Base-by-base conservation (phyloP, 92 coral and sea anemone genomes). In the Zoanthus sociatus region DNA sequence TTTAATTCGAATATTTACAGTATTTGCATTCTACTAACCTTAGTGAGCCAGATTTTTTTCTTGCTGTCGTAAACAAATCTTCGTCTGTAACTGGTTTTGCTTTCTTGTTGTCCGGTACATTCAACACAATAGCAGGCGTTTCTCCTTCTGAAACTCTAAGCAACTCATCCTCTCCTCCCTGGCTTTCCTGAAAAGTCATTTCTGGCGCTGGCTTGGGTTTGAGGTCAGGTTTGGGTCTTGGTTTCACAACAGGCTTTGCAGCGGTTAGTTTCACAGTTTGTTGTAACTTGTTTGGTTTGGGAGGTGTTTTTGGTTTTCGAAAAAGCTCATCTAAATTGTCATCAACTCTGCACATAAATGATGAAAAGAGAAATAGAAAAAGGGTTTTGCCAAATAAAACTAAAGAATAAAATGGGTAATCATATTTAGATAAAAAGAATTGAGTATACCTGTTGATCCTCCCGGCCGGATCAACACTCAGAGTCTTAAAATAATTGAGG, bases 181-280 rank as follows among this genome's bases (percentile, higher is more conserved):
- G 76, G n/a, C 97, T 88, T 72, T 97, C 98, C 55, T 88, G 96
- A 87, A 97, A 97, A 53, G 93, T 90, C 31, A 98, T 96, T 78
- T 91, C 94, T 7, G 97, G 97, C 31, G 97, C 94, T 4, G 99
- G 99, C 66, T 96, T 95, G 12, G 99, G 99, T 76, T 95, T 97
- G 6, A 97, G 96, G 48, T 97, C 93, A 5, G 98, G 99, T 82
- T 94, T 97, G 0, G 97, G 70, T 78, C 89, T 44, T 32, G 92
- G 93, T 61, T 91, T 91, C 63, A 89, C 77, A 13, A 90, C 87
- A 50, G 98, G 98, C 69, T 90, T 92, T 33, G 98, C 84, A 0
- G 89, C 79, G 9, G 91, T 82, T 50, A 76, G 83, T 67, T 81
- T 81, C 2, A 12, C 20, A 5, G 81, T 75, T 2, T 71, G 67